phyloP scores from a whole-genome alignment of 2,797 vertebrate genomes.

The Alectoris magna region DNA sequence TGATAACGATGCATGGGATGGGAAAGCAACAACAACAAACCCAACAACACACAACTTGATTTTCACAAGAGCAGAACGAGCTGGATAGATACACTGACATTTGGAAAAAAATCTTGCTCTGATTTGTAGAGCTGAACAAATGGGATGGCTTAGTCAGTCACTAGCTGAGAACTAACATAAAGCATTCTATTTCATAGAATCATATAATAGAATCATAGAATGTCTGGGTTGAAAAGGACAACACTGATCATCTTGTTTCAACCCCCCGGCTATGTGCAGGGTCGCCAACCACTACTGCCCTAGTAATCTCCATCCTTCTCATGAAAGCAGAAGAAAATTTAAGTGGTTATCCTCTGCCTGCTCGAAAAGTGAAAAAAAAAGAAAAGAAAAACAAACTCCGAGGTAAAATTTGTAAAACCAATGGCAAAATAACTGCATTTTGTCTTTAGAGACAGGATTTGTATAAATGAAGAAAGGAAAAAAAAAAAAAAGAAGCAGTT shows the following conservation, averaged over 20 bases:
- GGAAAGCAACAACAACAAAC: neutral
- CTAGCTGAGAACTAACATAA: neutral
- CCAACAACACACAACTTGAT: neutral
- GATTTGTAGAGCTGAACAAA: constrained; percentile 40
- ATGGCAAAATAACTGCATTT: neutral
- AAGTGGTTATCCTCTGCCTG: neutral
- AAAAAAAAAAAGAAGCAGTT: neutral
- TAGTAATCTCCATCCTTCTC: neutral
- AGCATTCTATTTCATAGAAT: too few relatives aligned
- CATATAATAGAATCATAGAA: too few relatives aligned
- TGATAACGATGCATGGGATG: constrained; percentile 27
- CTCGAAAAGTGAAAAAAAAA: neutral
- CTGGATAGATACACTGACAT: neutral
- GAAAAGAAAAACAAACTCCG: neutral
- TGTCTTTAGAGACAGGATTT: neutral
- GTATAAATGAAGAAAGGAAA: neutral
- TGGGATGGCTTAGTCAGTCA: constrained; percentile 32
- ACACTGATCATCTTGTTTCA: too few relatives aligned
- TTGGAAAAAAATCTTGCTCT: constrained; percentile 7
- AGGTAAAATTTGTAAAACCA: neutral
- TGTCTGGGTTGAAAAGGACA: too few relatives aligned
- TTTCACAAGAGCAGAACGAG: constrained; percentile 17
- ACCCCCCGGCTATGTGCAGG: too few relatives aligned
- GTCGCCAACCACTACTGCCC: neutral
- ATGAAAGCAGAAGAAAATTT: neutral